Evolutionary conservation across 2,797 vertebrate species (phyloP).

Genomic region (Paguma larvata): DNA sequence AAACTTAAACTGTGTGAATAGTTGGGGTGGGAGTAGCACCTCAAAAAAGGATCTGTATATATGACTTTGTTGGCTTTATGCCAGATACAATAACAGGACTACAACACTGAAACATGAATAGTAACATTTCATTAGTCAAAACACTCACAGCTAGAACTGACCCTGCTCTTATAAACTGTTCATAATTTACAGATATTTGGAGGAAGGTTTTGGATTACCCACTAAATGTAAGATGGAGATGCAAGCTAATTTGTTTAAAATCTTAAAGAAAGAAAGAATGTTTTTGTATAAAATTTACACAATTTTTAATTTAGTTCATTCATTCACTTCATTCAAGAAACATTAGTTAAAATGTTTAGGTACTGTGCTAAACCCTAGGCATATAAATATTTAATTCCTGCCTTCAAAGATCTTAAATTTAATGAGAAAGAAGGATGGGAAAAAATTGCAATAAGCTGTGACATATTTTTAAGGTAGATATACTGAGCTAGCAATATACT

Average conservation of each 20-base stretch:
- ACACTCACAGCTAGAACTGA: neutral
- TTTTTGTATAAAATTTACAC: neutral
- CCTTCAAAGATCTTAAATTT: neutral
- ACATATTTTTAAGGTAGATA: neutral
- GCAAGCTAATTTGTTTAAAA: neutral
- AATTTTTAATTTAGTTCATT: neutral
- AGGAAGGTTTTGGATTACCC: neutral
- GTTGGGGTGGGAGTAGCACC: neutral
- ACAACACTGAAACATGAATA: neutral
- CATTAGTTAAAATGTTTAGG: neutral
- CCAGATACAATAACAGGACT: neutral
- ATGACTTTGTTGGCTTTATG: neutral
- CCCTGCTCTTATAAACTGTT: neutral
- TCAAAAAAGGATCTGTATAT: neutral
- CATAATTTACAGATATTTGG: neutral
- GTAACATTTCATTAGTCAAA: neutral
- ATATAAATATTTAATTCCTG: neutral
- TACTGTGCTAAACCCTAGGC: neutral
- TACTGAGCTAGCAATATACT: neutral
- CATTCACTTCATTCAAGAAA: neutral
- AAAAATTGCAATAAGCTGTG: neutral
- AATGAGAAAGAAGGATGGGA: neutral
- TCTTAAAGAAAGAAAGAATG: neutral
- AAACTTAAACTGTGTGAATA: neutral
- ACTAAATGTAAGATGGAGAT: neutral